These are phyloP conservation scores for Gymnogyps californianus DNA, from an alignment of 2,113 vertebrate genomes.

Conservation along the genomic window DNA sequence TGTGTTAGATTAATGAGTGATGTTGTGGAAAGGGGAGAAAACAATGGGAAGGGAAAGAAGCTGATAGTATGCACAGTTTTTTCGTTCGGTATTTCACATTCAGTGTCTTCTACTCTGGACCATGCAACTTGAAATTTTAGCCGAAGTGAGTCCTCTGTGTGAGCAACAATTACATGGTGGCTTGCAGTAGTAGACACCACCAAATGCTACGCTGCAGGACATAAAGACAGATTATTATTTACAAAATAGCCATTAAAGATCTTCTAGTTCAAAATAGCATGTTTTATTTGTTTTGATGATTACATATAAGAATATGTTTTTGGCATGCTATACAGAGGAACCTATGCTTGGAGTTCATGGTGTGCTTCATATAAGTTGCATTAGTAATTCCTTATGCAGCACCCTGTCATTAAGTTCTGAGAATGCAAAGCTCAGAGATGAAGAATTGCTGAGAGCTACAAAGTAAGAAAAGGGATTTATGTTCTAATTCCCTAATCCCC, in stretches of 20 bases:
- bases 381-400: not conserved
- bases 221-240: not conserved
- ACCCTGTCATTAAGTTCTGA: constrained; percentile 8
- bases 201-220: not conserved
- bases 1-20: not conserved
- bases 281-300: not conserved
- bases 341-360: not conserved
- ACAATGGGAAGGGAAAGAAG: not conserved
- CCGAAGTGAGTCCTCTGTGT: not conserved
- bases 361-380: not conserved
- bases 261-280: not conserved
- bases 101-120: not conserved
- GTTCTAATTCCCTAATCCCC: not conserved
- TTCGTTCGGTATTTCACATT: not conserved
- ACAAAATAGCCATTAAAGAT: not conserved
- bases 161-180: not conserved
- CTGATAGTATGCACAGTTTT: not conserved
- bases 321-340: not conserved
- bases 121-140: not conserved
- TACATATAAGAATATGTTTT: not conserved
- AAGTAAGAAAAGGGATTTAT: not conserved
- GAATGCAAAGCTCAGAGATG: not conserved
- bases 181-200: not conserved
- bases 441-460: not conserved
- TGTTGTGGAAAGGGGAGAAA: not conserved